A percentile compares a stretch with the other conserved stretches of the same genome.
These are phyloP conservation scores for Acanthosepion esculentum DNA, from an alignment of 2,888 invertebrate species.

Conservation along the genomic window DNA sequence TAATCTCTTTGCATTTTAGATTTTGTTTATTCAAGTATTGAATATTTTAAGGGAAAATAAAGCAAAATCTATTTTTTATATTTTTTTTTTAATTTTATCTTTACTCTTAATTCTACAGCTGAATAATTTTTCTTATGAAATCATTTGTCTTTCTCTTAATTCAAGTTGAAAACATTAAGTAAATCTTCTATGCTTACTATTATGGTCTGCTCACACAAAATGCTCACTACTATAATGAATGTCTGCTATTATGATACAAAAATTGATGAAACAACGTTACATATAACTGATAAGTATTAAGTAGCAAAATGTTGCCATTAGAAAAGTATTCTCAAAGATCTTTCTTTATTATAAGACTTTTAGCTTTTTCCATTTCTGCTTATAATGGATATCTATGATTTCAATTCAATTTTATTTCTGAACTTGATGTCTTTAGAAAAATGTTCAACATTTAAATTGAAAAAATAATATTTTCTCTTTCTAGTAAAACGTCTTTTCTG, in stretches of 20 bases:
- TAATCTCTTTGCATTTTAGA: not conserved
- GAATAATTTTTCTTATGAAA: not conserved
- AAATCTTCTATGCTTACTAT: not conserved
- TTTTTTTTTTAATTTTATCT: not conserved
- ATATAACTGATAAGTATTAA: not conserved
- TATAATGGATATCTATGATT: too few species aligned
- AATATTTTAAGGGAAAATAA: not conserved
- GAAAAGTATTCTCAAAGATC: too few species aligned
- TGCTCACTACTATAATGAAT: not conserved
- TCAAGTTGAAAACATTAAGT: not conserved
- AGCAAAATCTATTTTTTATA: constrained; percentile 33
- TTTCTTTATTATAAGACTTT: too few species aligned
- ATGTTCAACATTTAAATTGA: too few species aligned
- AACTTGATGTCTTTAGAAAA: too few species aligned
- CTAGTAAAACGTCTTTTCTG: too few species aligned
- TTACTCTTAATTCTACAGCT: not conserved
- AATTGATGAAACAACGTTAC: not conserved
- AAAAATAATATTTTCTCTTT: too few species aligned
- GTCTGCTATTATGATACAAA: not conserved
- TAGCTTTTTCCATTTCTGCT: too few species aligned
- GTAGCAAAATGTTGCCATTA: not conserved
- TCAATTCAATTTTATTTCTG: too few species aligned
- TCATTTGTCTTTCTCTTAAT: not conserved
- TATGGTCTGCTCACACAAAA: not conserved
- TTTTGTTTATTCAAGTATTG: too few species aligned